These are phyloP conservation scores for Fragum sueziense DNA, from an alignment of 2,888 invertebrate genomes.

Conservation along the genomic window DNA sequence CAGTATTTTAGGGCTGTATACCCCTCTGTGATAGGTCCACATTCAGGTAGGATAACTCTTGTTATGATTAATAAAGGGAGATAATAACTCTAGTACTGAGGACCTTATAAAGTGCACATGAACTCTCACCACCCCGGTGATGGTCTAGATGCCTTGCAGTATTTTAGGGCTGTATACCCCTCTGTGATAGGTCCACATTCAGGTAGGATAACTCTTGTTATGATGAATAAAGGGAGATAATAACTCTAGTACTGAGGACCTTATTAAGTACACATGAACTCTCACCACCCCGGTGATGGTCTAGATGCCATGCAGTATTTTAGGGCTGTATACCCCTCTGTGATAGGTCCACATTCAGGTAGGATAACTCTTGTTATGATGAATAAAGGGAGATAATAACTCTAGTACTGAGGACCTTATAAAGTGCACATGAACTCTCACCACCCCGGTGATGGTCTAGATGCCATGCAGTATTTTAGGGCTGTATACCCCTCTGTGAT, in stretches of 20 bases:
- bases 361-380: no score
- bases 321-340: slow-evolving; percentile 76
- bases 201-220: no score
- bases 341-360: slow-evolving; percentile 77
- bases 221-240: no score
- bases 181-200: slow-evolving; percentile 74
- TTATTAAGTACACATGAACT: slow-evolving; percentile 69
- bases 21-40: slow-evolving; percentile 75
- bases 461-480: slow-evolving; percentile 78
- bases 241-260: slow-evolving; percentile 74
- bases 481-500: slow-evolving; percentile 77
- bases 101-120: slow-evolving; percentile 69
- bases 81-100: slow-evolving; percentile 74
- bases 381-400: no score
- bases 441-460: slow-evolving; percentile 76
- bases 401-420: slow-evolving; percentile 73
- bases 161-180: slow-evolving; percentile 77
- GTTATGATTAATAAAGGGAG: no score
- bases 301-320: slow-evolving; percentile 80
- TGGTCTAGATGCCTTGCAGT: slow-evolving; percentile 79
- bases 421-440: slow-evolving; percentile 69
- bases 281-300: slow-evolving; percentile 72
- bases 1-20: slow-evolving; percentile 78
- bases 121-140: slow-evolving; percentile 70
- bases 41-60: slow-evolving; percentile 77